Conservation (phyloP, 1,140 invertebrate species). For the Sarcophaga bullata region DNA sequence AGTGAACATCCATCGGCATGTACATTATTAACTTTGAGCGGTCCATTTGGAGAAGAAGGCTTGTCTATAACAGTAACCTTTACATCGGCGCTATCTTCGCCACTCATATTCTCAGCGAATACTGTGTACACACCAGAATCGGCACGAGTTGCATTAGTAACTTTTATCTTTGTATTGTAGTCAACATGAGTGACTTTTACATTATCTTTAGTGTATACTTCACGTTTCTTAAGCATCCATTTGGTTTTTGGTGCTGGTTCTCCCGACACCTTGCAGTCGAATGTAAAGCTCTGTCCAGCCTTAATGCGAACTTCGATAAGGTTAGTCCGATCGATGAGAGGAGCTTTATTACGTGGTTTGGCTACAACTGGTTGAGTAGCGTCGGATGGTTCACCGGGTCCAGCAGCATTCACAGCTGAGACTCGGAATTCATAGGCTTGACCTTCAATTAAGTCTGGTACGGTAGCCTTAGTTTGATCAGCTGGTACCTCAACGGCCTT, state of each 20-base stretch:
- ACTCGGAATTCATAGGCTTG: constrained; percentile 93
- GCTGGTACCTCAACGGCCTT: constrained; percentile 75
- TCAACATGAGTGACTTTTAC: constrained; percentile 78
- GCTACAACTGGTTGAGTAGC: constrained; percentile 93
- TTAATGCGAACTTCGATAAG: constrained; percentile 90
- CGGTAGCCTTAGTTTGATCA: constrained; percentile 82
- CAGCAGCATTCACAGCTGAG: constrained; percentile 90
- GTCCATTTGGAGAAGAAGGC: constrained; percentile 90
- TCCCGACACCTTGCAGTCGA: constrained; percentile 81
- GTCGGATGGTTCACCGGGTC: constrained; percentile 93
- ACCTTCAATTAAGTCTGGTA: constrained; percentile 90
- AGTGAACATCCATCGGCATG: constrained; percentile 78
- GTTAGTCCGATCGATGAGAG: constrained; percentile 87
- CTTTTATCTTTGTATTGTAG: constrained; percentile 90
- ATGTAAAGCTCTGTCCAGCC: constrained; percentile 80
- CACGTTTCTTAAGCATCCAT: constrained; percentile 82
- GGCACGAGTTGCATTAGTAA: constrained; percentile 83
- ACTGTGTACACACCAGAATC: constrained; percentile 94
- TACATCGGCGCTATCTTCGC: constrained; percentile 90
- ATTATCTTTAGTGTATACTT: constrained; percentile 77
- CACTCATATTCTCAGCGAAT: constrained; percentile 92
- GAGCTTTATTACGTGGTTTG: constrained; percentile 93
- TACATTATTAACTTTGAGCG: constrained; percentile 83
- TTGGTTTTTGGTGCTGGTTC: constrained; percentile 93
- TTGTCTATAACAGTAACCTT: constrained; percentile 93